A percentile compares a stretch with the other conserved stretches of the same genome.
phyloP scores from a whole-genome alignment of 2,113 vertebrate genomes.

The Edolisoma coerulescens region DNA sequence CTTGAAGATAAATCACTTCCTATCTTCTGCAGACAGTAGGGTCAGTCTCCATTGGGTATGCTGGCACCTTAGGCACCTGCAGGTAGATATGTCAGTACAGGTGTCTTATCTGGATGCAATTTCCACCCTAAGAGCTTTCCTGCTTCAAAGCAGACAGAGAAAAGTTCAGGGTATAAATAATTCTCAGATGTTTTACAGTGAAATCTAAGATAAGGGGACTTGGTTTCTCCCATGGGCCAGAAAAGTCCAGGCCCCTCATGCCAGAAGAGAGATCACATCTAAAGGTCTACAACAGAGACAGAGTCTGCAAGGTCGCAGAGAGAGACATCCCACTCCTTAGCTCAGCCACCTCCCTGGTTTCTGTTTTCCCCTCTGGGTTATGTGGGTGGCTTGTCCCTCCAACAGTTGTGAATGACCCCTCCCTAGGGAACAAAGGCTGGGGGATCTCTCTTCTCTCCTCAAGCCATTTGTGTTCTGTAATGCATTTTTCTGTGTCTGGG shows the following conservation, averaged over 20 bases:
- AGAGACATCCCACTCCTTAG: not conserved
- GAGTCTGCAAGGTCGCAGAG: not conserved
- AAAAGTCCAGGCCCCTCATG: not conserved
- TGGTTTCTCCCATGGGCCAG: not conserved
- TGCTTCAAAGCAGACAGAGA: not conserved
- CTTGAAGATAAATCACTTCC: not conserved
- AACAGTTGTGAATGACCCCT: accelerated
- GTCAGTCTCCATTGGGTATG: not conserved
- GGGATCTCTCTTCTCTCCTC: not conserved
- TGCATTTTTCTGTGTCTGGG: not conserved
- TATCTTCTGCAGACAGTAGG: not conserved
- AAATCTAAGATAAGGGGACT: not conserved
- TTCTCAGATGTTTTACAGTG: not conserved
- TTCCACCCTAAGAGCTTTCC: not conserved
- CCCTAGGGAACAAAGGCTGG: not conserved
- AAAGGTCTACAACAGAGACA: not conserved
- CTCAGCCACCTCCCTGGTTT: not conserved
- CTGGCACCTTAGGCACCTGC: not conserved
- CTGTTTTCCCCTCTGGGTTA: not conserved
- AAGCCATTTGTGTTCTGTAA: not conserved
- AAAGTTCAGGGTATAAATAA: not conserved
- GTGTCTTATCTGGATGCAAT: not conserved
- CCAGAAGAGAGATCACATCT: not conserved
- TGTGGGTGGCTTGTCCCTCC: not conserved
- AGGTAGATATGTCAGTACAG: not conserved